These are phyloP conservation scores for Cantharis lateralis DNA, from an alignment of 2,888 invertebrate genomes.

Conservation along the genomic window DNA sequence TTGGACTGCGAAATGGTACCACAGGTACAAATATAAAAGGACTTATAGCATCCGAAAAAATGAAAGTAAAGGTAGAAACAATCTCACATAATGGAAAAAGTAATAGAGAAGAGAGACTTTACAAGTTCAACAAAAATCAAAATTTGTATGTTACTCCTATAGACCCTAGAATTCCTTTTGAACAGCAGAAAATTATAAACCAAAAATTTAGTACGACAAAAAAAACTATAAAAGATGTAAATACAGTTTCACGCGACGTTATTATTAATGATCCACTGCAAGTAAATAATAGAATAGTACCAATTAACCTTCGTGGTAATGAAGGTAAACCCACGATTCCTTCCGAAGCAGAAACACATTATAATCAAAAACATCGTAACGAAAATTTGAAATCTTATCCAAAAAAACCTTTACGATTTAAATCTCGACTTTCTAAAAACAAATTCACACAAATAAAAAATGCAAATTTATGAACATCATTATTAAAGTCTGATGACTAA, in stretches of 20 bases:
- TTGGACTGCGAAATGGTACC: conserved; percentile 49
- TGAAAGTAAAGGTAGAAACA: conserved; percentile 46
- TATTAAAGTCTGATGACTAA: background rate
- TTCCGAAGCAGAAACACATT: background rate
- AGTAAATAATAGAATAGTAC: background rate
- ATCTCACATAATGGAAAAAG: conserved; percentile 42
- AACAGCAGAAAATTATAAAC: conserved; percentile 44
- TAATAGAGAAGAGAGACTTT: conserved; percentile 30
- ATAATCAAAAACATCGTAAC: background rate
- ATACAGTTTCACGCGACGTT: background rate
- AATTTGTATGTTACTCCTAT: conserved; percentile 51
- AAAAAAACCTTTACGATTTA: background rate
- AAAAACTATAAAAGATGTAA: background rate
- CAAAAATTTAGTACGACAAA: background rate
- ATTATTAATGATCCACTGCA: background rate
- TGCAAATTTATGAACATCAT: background rate
- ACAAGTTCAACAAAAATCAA: conserved; percentile 35
- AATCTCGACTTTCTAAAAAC: background rate
- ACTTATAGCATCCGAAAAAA: conserved; percentile 50
- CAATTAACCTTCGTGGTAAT: background rate
- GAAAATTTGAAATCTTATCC: background rate
- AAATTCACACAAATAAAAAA: background rate
- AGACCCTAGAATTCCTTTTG: conserved; percentile 54
- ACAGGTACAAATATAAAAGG: conserved; percentile 45
- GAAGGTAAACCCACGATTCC: background rate